Base-by-base conservation (phyloP, 2,888 invertebrate genomes). In the Lamellibrachia satsuma region DNA sequence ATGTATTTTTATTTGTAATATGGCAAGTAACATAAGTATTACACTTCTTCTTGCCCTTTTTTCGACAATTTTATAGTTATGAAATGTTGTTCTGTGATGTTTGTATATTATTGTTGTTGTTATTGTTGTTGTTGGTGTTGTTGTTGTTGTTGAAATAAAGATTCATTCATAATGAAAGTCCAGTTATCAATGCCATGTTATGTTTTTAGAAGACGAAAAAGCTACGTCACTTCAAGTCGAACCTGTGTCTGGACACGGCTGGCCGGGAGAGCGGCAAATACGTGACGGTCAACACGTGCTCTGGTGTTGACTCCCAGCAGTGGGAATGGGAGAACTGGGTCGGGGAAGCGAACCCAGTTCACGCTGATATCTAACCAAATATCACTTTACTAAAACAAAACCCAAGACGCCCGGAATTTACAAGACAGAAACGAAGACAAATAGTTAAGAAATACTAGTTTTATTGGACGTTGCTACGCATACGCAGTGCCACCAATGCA, bases 291-390 rank as follows among this genome's bases (percentile, higher is more conserved):
- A 95, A 94, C 91, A 94, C 93, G 51, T 96, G 96, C 93, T 93
- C 94, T 60, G 95, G 94, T 7, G 93, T 93, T 7, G 95, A 94
- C 91, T 94, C 96, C 7, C 96, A 96, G 93, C 95, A 95, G 93
- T 96, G 96, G 96, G 94, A 95, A 15, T 96, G 96, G 93, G 95
- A 96, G 92, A 95, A 95, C 93, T 75, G 75, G 75, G n/a, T 75
- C 22, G 75, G 75, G 15, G 75, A 75, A 22, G 3, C 75, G 55
- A 55, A 55, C 55, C 55, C 55, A 9, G 9, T 55, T 55, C 55
- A 55, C 22, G 75, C n/a, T 22, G 22, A 75, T n/a, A 15, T n/a
- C n/a, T 75, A 75, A n/a, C 75, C 75, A 22, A 75, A 22, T 75
- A 15, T 75, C 75, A 75, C 22, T 75, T 57, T 15, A 7, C 75